These are phyloP conservation scores for Hippocampus kuda DNA, from an alignment of 2,797 vertebrate species.

Conservation along the genomic window DNA sequence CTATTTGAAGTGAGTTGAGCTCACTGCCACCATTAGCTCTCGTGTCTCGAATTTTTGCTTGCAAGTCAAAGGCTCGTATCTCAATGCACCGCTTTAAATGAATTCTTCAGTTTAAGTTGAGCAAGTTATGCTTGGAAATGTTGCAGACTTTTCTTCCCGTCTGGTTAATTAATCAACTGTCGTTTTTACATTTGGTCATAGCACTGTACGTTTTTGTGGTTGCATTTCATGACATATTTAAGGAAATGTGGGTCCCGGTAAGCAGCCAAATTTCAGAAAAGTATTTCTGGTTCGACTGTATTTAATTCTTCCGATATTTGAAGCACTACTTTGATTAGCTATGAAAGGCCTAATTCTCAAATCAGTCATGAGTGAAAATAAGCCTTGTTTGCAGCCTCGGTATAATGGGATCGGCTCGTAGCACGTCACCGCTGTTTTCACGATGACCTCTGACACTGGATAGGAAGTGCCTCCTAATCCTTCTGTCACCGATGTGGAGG, in stretches of 20 bases:
- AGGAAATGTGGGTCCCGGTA: not conserved
- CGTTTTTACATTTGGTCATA: too few relatives aligned
- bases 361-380: not conserved
- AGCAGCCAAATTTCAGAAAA: not conserved
- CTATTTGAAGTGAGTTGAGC: too few relatives aligned
- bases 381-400: not conserved
- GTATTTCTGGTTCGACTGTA: too few relatives aligned
- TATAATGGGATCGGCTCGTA: constrained; percentile 6
- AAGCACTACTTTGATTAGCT: not conserved
- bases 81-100: too few relatives aligned
- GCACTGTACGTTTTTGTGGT: too few relatives aligned
- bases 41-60: too few relatives aligned
- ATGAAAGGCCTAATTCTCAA: not conserved
- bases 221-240: not conserved
- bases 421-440: constrained; percentile 18
- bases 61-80: too few relatives aligned
- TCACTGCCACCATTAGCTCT: too few relatives aligned
- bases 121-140: too few relatives aligned
- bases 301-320: not conserved
- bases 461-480: constrained; percentile 53
- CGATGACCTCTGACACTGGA: constrained; percentile 29
- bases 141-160: too few relatives aligned
- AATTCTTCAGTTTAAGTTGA: too few relatives aligned
- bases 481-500: constrained; percentile 38
- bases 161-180: too few relatives aligned